Base-by-base conservation (phyloP, 2,888 invertebrate genomes). In the Enoplolaimus lenunculus region DNA sequence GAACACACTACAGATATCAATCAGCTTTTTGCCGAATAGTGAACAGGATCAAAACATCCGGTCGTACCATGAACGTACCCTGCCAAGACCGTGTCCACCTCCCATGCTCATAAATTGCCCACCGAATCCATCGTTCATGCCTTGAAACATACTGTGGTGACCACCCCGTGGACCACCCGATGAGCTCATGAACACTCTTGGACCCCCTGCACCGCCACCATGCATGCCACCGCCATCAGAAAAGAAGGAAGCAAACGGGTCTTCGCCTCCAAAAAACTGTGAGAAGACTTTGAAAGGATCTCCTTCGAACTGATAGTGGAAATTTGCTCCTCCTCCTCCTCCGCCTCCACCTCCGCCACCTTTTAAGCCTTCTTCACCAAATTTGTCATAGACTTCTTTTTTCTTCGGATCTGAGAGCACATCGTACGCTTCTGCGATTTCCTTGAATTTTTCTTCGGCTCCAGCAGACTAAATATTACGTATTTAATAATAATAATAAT, bases 201-300 rank as follows among this genome's bases (percentile, higher is more conserved):
- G 62, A n/a, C n/a, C n/a, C n/a, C n/a, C n/a, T 16, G 33, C 84
- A 81, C 70, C 71, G 16, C 72, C 72, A 67, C 73, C 74, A 62
- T 73, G 72, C 13, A 75, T 86, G 85, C 71, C 85, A 83, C 72
- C 85, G 45, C 86, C 86, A 75, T 87, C 86, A 80, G 88, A 89
- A 81, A 92, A 94, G 85, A 93, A 91, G 34, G 87, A 86, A 71
- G 89, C 89, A 84, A 94, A 98, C n/a, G 97, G 97, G 81, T 90
- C 90, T 60, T 91, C 88, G 0, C 90, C 90, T 2, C 93, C 93
- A 81, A 98, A 98, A 86, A 97, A 95, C 83, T 94, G 93, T 0
- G 92, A 90, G 82, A 98, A 98, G 30, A 97, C 97, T 45, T 93
- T 93, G 75, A 90, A 86, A 28, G 97, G 93, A 84, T 98, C 95